Base-by-base conservation (phyloP, 2,113 vertebrate species). In the Erythrolamprus reginae region DNA sequence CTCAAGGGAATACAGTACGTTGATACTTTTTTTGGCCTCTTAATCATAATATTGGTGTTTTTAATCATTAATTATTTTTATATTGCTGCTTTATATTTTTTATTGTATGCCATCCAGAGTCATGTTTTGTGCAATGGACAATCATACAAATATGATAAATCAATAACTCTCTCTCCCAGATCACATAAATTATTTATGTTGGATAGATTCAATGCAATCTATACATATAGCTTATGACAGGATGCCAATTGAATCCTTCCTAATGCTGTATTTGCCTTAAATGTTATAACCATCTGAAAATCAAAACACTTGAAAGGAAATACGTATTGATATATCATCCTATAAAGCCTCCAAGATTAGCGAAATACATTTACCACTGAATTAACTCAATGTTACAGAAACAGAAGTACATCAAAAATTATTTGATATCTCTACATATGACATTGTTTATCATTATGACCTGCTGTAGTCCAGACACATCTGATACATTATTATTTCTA, bases 141-240 rank as follows among this genome's bases (percentile, higher is more conserved):
- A 10, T 1, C 82, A 83, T 47, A 48, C 23, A 83, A 48, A 47
- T 19, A 52, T 5, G n/a, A 83, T 24, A 88, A 38, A 55, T 33
- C 85, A 52, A 86, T 90, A 87, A 55, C 56, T 58, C 10, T 91
- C 88, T 92, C 4, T 38, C 42, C 85, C 65, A 86, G 87, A 93
- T 28, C 42, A 90, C 86, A 89, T 77, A 92, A 26, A 83, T 9
- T 58, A 15, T 48, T 47, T 47, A 82, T 33, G n/a, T 50, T 65
- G 87, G 90, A 58, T 86, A 55, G 70, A 90, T 50, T 0, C 87
- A 77, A 84, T 0, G 1, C 70, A 47, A 93, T 2, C 90, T 3
- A 82, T 28, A 56, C 86, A 70, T 28, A 70, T 17, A 51, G 48
- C 82, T 88, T 70, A 65, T 28, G 55, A 42, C 15, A 84, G 55